phyloP scores from a whole-genome alignment of 2,888 invertebrate species.

The Mimas tiliae region DNA sequence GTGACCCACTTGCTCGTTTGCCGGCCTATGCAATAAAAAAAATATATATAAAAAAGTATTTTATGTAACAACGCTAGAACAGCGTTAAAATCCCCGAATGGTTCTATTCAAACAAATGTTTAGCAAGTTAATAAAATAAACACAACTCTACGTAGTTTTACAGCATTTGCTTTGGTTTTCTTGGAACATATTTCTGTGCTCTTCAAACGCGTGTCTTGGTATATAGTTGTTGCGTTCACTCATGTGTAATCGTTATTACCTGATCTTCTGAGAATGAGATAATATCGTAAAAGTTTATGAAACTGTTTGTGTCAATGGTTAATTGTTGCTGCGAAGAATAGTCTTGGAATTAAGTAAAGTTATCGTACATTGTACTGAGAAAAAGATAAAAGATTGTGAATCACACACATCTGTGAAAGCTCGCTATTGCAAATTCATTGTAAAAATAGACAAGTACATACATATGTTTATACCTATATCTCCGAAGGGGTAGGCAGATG shows the following conservation, averaged over 20 bases:
- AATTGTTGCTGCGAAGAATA: conserved; percentile 10
- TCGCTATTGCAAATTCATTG: background rate
- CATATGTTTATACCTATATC: too few relatives aligned
- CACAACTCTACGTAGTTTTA: background rate
- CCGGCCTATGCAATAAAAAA: too few relatives aligned
- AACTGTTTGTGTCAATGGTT: conserved; percentile 22
- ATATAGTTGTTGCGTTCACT: background rate
- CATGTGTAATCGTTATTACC: conserved; percentile 11
- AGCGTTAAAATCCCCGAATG: background rate
- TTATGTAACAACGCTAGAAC: background rate
- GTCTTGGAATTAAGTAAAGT: background rate
- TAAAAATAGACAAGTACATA: background rate
- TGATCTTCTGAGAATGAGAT: conserved; percentile 21
- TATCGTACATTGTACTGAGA: background rate
- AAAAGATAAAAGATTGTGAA: background rate
- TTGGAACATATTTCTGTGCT: conserved; percentile 4
- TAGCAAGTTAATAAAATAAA: background rate
- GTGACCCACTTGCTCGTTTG: too few relatives aligned
- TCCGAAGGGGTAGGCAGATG: too few relatives aligned
- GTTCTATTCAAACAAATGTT: conserved; percentile 1
- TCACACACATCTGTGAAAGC: background rate
- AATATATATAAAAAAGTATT: too few relatives aligned
- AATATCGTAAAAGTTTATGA: conserved; percentile 19
- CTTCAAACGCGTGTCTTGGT: background rate
- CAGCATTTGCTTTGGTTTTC: conserved; percentile 1